Conservation (phyloP, 2,888 invertebrate genomes). For the Epinotia ramella region DNA sequence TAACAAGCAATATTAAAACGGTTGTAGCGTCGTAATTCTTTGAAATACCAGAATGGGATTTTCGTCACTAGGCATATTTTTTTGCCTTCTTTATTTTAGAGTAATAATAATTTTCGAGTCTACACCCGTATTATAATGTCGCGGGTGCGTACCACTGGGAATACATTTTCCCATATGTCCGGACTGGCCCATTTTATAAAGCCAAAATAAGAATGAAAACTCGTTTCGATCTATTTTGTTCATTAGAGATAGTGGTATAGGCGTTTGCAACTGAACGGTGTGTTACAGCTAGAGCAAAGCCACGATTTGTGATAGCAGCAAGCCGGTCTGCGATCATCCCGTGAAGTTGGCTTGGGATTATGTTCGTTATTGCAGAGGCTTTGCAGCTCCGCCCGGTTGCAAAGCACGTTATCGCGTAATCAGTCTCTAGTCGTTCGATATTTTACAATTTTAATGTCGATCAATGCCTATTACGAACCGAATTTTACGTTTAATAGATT, state of each 20-base stretch:
- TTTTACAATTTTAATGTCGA: background rate
- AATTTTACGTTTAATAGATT: background rate
- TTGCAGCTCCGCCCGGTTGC: constrained; percentile 28
- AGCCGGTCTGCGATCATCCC: constrained; percentile 26
- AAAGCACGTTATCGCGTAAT: background rate
- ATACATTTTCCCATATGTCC: too few species aligned
- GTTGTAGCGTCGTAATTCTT: too few species aligned
- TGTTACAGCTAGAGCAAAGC: constrained; percentile 16
- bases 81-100: too few species aligned
- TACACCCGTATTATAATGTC: too few species aligned
- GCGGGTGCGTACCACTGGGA: too few species aligned
- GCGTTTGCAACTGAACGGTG: constrained; percentile 3
- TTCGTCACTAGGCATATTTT: too few species aligned
- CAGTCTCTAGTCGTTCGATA: background rate
- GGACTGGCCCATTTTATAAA: too few species aligned
- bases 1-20: too few species aligned
- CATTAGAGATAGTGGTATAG: constrained; percentile 2
- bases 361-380: constrained; percentile 43
- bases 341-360: constrained; percentile 33
- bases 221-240: background rate
- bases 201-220: background rate
- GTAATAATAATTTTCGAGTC: too few species aligned
- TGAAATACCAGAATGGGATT: too few species aligned
- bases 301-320: constrained; percentile 27
- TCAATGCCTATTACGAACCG: too few species aligned